Conservation (phyloP, 2,113 vertebrate genomes). For the Tor tambroides region DNA sequence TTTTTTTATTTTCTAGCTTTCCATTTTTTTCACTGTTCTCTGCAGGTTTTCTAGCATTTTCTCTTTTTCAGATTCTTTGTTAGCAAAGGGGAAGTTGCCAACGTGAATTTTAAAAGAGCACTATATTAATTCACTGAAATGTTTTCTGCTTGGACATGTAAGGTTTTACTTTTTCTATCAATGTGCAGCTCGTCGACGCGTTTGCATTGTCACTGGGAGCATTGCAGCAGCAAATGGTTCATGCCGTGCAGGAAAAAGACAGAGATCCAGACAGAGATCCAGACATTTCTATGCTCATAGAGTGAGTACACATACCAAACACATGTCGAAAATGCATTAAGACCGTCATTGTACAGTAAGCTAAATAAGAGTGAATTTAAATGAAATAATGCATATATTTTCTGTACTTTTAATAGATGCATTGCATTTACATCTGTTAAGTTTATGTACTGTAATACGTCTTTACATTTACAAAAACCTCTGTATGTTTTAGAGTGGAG, state of each 20-base stretch:
- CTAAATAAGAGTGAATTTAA: not conserved
- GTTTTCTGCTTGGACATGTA: not conserved
- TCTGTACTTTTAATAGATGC: not conserved
- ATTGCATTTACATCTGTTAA: not conserved
- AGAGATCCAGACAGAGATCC: conserved; percentile 68
- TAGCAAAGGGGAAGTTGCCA: not conserved
- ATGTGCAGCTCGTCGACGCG: conserved; percentile 88
- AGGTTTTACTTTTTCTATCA: not conserved
- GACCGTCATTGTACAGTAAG: not conserved
- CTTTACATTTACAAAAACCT: not conserved
- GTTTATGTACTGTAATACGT: not conserved
- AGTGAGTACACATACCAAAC: conserved; percentile 45
- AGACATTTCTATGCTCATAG: conserved; percentile 5
- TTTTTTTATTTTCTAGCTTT: not conserved
- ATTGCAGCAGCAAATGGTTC: conserved; percentile 93
- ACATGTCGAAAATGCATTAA: not conserved
- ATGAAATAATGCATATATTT: not conserved
- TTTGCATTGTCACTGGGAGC: conserved; percentile 90
- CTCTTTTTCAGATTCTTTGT: not conserved
- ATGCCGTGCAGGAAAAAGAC: conserved; percentile 70
- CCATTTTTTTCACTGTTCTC: conserved; percentile 12
- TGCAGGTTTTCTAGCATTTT: not conserved
- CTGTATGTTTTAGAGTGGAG: not conserved
- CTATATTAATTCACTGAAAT: not conserved
- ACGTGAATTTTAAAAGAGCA: not conserved